A percentile compares a stretch with the other conserved stretches of the same genome.
Conservation (phyloP, 2,888 invertebrate species). For the Trichopria drosophilae region DNA sequence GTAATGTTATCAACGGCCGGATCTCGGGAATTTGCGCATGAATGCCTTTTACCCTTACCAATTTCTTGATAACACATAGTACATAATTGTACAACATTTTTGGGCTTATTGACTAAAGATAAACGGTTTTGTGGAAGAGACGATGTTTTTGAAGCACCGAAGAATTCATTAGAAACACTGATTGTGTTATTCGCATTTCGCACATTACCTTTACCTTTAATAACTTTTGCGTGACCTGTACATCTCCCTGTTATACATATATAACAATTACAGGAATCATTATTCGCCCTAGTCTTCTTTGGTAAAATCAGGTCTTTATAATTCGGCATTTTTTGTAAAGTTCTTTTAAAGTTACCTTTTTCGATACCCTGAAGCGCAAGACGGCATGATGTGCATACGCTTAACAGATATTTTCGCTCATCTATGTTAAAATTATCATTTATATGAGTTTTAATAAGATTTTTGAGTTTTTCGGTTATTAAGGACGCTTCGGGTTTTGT, state of each 20-base stretch:
- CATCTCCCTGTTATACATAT: neutral
- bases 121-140: no score
- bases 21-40: neutral
- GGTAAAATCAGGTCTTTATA: neutral
- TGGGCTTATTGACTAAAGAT: no score
- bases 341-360: neutral
- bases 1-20: no score
- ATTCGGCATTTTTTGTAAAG: slow-evolving; percentile 2
- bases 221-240: neutral
- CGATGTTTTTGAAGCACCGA: neutral
- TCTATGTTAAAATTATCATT: neutral
- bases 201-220: slow-evolving; percentile 2
- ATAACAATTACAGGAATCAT: slow-evolving; percentile 2
- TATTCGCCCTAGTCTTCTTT: neutral
- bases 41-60: slow-evolving; percentile 3
- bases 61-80: neutral
- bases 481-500: neutral
- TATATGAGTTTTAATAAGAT: neutral
- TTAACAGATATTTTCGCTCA: neutral
- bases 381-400: neutral
- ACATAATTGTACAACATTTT: no score
- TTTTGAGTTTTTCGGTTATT: neutral
- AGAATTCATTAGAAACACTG: neutral
- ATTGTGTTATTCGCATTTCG: neutral
- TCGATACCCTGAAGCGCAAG: neutral